Conservation (phyloP, 2,113 vertebrate genomes). For the Mus musculus region GRCm39 chr13:34581501-34582000, state of each 20-base stretch:
- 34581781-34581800: neutral
- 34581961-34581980: neutral
- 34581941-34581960: neutral
- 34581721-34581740: conserved; percentile 4
- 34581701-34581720: neutral
- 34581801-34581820: neutral
- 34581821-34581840: neutral
- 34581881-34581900: neutral
- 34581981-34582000: neutral
- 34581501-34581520: neutral
- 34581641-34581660: neutral
- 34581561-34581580: neutral
- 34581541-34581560: neutral
- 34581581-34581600: neutral
- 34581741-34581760: conserved; percentile 5
- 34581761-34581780: neutral
- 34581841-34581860: too few species aligned
- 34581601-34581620: neutral
- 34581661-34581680: neutral
- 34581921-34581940: neutral
- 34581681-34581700: neutral
- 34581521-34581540: neutral
- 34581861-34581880: neutral
- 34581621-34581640: neutral
- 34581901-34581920: neutral